Evolutionary conservation across 2,888 invertebrate species (phyloP).

Genomic region (Phorcus lineatus): DNA sequence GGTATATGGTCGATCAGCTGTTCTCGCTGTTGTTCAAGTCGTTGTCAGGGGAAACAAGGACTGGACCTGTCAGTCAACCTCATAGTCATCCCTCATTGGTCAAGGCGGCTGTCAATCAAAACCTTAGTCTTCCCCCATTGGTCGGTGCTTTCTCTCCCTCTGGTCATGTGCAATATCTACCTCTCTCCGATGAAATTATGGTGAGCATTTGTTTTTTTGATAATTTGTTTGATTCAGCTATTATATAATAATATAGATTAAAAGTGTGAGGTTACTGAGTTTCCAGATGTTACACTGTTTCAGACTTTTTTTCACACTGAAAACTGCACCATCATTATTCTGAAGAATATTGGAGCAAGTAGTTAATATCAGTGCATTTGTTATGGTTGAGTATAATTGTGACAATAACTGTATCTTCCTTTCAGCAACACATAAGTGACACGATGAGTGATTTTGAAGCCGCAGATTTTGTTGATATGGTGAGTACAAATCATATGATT

Average conservation of each 20-base stretch:
- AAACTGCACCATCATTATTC: too few relatives aligned
- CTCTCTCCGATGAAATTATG: slow-evolving; percentile 41
- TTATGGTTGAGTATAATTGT: neutral
- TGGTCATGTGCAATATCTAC: slow-evolving; percentile 43
- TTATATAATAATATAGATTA: neutral
- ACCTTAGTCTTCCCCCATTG: slow-evolving; percentile 20
- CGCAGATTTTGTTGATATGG: slow-evolving; percentile 94
- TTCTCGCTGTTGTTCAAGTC: slow-evolving; percentile 75
- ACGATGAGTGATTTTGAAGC: slow-evolving; percentile 91
- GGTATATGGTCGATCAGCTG: slow-evolving; percentile 81
- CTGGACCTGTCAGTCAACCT: slow-evolving; percentile 38
- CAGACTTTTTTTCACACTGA: too few relatives aligned
- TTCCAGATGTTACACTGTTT: too few relatives aligned
- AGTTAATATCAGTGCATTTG: too few relatives aligned
- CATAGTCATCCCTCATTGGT: slow-evolving; percentile 26
- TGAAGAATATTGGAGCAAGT: too few relatives aligned
- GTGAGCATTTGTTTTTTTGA: slow-evolving; percentile 30
- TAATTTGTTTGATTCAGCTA: neutral
- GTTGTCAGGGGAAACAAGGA: slow-evolving; percentile 29
- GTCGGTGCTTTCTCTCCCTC: slow-evolving; percentile 29
- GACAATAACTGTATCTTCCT: neutral
- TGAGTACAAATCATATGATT: slow-evolving; percentile 68
- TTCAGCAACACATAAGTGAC: slow-evolving; percentile 80
- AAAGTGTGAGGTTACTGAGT: too few relatives aligned
- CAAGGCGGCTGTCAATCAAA: slow-evolving; percentile 7